Base-by-base conservation (phyloP, 2,797 vertebrate species). In the Xenopus petersii region DNA sequence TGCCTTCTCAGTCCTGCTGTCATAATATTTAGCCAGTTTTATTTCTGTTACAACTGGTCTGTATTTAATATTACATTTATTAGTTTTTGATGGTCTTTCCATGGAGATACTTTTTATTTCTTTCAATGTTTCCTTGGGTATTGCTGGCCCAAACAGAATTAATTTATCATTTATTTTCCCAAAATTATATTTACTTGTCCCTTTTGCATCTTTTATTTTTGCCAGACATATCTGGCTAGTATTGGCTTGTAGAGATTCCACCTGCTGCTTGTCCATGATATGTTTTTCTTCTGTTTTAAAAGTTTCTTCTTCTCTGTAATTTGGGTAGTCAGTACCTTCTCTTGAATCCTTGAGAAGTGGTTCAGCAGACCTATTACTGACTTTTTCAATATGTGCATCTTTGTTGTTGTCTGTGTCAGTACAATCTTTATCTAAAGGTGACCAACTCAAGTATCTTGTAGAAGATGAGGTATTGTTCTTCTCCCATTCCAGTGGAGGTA, bases 91-190 rank as follows among this genome's bases (percentile, higher is more conserved):
- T 26, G 86, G 80, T n/a, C 84, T 86, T 24, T 92, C 89, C 62
- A 77, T 90, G 48, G 92, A 77, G 21, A 91, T 75, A 54, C 76
- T 90, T 87, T 91, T 93, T 72, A 92, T 70, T 77, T 95, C 89
- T 55, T 90, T 88, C 64, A 93, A 67, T 55, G 91, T 92, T 83
- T 79, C 84, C 75, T 85, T 91, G 30, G 91, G 84, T 76, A 90
- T 74, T 10, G 70, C 86, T 61, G 71, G 58, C 49, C 82, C 59
- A 17, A 30, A 65, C n/a, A 12, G 17, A 64, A 79, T 87, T 10
- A 69, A 80, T 51, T 73, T 72, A 8, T 81, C 67, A 13, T 3
- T 21, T 58, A 69, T 51, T 56, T 69, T 69, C 59, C 67, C 75
- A 33, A 24, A 0, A 0, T 9, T 68, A 73, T 64, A 6, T 73